phyloP scores from a whole-genome alignment of 2,888 invertebrate genomes.

The Protophormia terraenovae region DNA sequence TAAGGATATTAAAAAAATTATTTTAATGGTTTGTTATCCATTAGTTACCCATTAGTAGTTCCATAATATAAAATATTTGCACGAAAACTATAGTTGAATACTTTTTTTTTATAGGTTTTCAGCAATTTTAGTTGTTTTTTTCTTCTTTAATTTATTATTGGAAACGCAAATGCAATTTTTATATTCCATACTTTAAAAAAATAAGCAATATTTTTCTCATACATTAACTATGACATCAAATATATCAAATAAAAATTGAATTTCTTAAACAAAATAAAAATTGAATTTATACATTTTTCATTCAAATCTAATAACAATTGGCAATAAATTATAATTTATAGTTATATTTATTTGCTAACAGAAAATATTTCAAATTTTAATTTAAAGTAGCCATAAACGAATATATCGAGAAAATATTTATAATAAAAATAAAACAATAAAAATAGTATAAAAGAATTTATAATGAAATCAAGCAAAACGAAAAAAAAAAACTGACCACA shows the following conservation, averaged over 20 bases:
- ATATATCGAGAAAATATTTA: conserved; percentile 14
- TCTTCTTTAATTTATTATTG: no score
- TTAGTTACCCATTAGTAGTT: no score
- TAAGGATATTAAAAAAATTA: no score
- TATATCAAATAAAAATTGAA: conserved; percentile 35
- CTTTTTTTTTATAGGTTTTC: no score
- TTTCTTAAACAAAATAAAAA: conserved; percentile 27
- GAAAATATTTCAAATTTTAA: conserved; percentile 59
- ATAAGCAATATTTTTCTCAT: no score
- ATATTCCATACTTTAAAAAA: no score
- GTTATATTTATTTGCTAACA: background rate
- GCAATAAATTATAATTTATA: conserved; percentile 43
- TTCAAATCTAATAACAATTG: background rate
- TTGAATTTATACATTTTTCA: conserved; percentile 17
- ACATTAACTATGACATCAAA: background rate
- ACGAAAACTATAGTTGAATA: no score
- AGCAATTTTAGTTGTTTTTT: no score
- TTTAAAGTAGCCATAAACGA: conserved; percentile 48
- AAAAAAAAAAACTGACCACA: conserved; percentile 51
- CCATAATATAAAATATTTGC: no score
- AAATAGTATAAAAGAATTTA: conserved; percentile 53
- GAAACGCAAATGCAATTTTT: no score
- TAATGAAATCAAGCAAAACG: conserved; percentile 55
- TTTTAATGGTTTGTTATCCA: no score
- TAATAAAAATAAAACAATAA: conserved; percentile 34